Evolutionary conservation across 2,113 vertebrate genomes (phyloP), one percentile per base, ranked within the genome.

Genomic region (Neolamprologus brichardi): DNA sequence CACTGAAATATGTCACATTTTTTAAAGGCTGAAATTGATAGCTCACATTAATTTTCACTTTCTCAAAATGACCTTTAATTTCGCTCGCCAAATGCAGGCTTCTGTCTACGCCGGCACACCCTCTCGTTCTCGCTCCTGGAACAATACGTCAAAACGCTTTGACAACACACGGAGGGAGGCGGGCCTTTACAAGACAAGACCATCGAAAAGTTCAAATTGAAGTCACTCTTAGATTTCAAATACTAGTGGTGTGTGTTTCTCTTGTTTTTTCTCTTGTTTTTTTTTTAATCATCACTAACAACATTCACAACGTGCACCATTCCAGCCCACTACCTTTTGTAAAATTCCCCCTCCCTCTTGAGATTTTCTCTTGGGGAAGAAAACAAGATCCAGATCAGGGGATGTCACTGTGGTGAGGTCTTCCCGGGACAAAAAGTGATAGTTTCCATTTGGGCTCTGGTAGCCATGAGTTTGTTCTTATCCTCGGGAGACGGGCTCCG

Each of bases 11-110:
- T 94, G 95, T 95, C 95, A 95, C 90, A 79, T 91, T 94, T 92
- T 93, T 92, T 84, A 88, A 95, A 89, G 90, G 82, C 92, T 86
- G 83, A 89, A 96, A 95, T 96, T 95, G 94, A 96, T 96, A 92
- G 94, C 93, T 90, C 88, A 88, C 94, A 96, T 96, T 95, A 93
- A 95, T 95, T 95, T 94, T 92, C 94, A 91, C 93, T 94, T 91
- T 95, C 90, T 94, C 89, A 87, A 92, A 93, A 92, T 94, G 91
- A 94, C 93, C 94, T 95, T 95, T 95, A 93, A 95, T 95, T 95
- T 93, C 34, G 41, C 83, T 83, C 18, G 4, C 91, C 89, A 87
- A 92, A 91, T 14, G 84, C 86, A 28, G 88, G 84, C 94, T 89
- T 75, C 87, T 86, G 86, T 93, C 86, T 78, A 84, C 60, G 20